Conservation (phyloP, 2,888 invertebrate species). For the Caenorhabditis imperialis region DNA sequence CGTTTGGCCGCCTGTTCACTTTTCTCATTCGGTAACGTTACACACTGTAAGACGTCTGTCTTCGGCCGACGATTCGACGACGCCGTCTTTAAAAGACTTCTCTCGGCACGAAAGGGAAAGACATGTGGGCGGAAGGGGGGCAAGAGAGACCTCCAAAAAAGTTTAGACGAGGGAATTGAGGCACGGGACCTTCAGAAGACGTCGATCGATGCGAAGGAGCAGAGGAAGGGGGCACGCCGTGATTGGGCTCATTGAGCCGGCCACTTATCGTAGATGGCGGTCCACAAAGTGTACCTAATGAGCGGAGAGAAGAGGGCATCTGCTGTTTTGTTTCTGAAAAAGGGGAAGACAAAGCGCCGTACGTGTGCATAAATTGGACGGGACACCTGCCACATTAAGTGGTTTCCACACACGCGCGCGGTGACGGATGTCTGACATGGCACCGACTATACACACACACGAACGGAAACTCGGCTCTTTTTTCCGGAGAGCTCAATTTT, state of each 20-base stretch:
- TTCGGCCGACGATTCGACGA: too few species aligned
- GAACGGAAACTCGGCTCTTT: neutral
- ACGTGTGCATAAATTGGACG: too few species aligned
- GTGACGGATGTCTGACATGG: too few species aligned
- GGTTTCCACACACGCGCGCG: too few species aligned
- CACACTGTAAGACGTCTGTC: too few species aligned
- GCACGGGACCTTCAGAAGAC: conserved; percentile 7
- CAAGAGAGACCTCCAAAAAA: neutral
- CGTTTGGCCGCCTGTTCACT: neutral
- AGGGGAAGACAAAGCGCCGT: neutral
- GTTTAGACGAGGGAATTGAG: conserved; percentile 15
- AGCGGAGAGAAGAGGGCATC: conserved; percentile 16
- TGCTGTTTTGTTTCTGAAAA: conserved; percentile 6
- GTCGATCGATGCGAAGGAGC: too few species aligned
- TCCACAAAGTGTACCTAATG: conserved; percentile 44
- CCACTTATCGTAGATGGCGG: conserved; percentile 18
- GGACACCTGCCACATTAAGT: too few species aligned
- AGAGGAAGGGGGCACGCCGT: conserved; percentile 6
- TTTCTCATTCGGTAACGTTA: neutral
- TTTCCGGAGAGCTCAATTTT: conserved; percentile 20
- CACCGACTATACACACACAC: too few species aligned
- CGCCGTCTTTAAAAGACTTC: too few species aligned
- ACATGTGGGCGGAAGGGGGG: conserved; percentile 1
- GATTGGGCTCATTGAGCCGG: conserved; percentile 47
- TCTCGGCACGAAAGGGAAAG: conserved; percentile 1